Evolutionary conservation across 2,113 vertebrate species (phyloP), one percentile per base, ranked within the genome.

Genomic region (Pseudorectes ferrugineus): DNA sequence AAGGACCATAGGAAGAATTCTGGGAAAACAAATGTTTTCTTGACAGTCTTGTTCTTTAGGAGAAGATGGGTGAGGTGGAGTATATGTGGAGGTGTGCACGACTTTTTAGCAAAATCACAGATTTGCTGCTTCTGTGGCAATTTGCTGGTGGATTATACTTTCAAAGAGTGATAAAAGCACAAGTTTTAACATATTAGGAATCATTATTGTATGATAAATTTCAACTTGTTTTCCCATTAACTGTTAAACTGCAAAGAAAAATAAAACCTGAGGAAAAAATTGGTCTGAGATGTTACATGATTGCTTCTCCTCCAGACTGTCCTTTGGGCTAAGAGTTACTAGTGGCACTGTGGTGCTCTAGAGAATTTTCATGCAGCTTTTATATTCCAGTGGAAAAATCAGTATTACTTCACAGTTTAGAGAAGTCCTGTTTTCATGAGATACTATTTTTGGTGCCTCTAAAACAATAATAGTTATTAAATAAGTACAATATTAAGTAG

Each of bases 61-160:
- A 70, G 18, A 45, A 52, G 35, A 15, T 24, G 46, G 66, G 3
- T 77, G 58, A 88, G 57, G 38, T 31, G 14, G 19, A 29, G 19
- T 15, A 5, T 42, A 7, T 23, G 24, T 1, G 1, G 43, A 62
- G 5, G 7, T 35, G 11, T 21, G 9, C 5, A 0, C 31, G 28
- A 12, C 31, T 65, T 86, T 70, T 80, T 33, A 57, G 15, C 24
- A 19, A 45, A 62, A 88, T 35, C 17, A 26, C 16, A 29, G 43
- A 38, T 80, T 46, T 62, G 16, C 46, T 57, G 28, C 63, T 83
- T 90, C 38, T 54, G 6, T 70, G 78, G 55, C 38, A 35, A 40
- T 58, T 86, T 86, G 16, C 31, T 66, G 9, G 55, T 74, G 58
- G 45, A n/a, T 65, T 85, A 33, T 45, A 24, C 26, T 71, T 74